Evolutionary conservation across 2,113 vertebrate species (phyloP).

Genomic region (Scytalopus superciliaris): DNA sequence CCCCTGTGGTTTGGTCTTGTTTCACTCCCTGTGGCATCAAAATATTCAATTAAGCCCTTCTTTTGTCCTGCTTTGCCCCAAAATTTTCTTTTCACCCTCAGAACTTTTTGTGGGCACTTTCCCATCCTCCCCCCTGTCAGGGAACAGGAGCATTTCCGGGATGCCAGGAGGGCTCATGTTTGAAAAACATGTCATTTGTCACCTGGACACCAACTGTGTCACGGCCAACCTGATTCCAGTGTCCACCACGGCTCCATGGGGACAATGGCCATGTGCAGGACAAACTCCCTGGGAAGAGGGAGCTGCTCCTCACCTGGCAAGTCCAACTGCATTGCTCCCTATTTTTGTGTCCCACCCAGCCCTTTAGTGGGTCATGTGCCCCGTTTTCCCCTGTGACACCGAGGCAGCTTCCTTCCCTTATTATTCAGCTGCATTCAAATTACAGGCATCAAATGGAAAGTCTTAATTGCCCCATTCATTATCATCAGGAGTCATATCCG

Average conservation of each 20-base stretch:
- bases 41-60: accelerated
- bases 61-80: background rate
- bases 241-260: background rate
- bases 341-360: constrained; percentile 46
- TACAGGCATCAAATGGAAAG: constrained; percentile 51
- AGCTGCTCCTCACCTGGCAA: background rate
- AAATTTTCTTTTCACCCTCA: accelerated
- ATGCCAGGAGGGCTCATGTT: background rate
- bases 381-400: constrained; percentile 1
- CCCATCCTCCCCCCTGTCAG: background rate
- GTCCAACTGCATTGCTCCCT: constrained; percentile 42
- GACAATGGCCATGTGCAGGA: background rate
- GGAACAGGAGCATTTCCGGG: background rate
- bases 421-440: background rate
- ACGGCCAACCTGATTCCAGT: background rate
- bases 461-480: constrained; percentile 53
- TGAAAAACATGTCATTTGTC: background rate
- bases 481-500: constrained; percentile 16
- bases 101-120: background rate
- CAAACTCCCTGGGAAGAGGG: background rate
- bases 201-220: background rate
- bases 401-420: constrained; percentile 3
- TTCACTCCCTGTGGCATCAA: background rate
- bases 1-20: accelerated
- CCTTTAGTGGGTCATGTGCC: constrained; percentile 16